Evolutionary conservation across 2,797 vertebrate species (phyloP), one percentile per base, ranked within the genome.

Genomic region (Pantherophis alleghaniensis): DNA sequence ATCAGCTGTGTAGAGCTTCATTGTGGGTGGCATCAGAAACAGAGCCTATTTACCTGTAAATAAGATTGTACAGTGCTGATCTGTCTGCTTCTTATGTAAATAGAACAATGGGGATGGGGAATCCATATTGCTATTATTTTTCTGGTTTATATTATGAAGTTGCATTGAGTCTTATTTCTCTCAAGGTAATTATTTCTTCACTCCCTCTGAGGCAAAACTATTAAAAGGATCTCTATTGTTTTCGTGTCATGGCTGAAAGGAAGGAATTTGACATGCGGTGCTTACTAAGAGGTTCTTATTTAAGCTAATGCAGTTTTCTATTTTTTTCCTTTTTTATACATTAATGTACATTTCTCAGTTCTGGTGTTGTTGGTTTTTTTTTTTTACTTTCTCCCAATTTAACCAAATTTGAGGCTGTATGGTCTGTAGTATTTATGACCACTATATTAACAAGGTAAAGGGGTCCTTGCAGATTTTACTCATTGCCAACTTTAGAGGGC

Each of bases 211-310:
- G 96, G 92, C 90, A 95, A 79, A 95, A 88, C 92, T 92, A 93
- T 96, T 95, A 96, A 91, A 51, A 83, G 94, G 91, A 95, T 92
- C 88, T 96, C 92, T 94, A 95, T 94, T 96, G 95, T 87, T 96
- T 95, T 88, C 91, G 87, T 96, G 93, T 94, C 92, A 94, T 91
- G 91, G 96, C 93, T 96, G 93, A 24, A 90, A 56, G 91, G 90
- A 93, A 92, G 94, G 32, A 90, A 93, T 93, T 87, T 87, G 92
- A 91, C 92, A 94, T 69, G 89, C 89, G 60, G 92, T 60, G 92
- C 91, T 97, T 93, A 95, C 93, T 93, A 96, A 93, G 87, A 94
- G 26, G 55, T 2, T 90, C 92, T 53, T 26, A 90, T 92, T 94
- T 3, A 42, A 60, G 86, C 90, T 93, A 91, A 57, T 61, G 0